Evolutionary conservation across 2,888 invertebrate species (phyloP).

Genomic region (Cerceris rybyensis): DNA sequence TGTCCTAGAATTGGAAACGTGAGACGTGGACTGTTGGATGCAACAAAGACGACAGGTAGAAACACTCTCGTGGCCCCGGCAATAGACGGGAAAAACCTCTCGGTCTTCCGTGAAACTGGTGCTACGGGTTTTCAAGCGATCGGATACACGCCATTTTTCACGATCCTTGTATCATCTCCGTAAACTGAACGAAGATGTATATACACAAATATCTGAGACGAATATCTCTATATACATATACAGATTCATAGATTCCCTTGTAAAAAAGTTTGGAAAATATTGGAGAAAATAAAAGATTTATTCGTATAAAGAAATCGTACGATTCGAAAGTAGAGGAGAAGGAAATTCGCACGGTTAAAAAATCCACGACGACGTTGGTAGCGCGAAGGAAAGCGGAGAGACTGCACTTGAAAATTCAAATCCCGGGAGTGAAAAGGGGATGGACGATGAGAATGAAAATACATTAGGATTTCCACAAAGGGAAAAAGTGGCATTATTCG

Average conservation of each 20-base stretch:
- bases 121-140: constrained; percentile 31
- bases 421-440: constrained; percentile 31
- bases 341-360: constrained; percentile 5
- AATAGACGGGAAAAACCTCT: constrained; percentile 58
- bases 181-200: background rate
- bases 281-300: background rate
- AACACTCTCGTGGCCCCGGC: constrained; percentile 69
- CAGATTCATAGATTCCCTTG: background rate
- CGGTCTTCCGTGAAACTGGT: constrained; percentile 42
- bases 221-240: too few relatives aligned
- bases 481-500: constrained; percentile 74
- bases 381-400: constrained; percentile 17
- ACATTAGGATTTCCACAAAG: constrained; percentile 77
- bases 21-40: constrained; percentile 69
- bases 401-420: constrained; percentile 55
- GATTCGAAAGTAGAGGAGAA: background rate
- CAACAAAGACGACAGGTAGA: constrained; percentile 79
- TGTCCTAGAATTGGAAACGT: constrained; percentile 74
- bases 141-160: constrained; percentile 31
- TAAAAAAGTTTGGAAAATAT: background rate
- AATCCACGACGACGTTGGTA: constrained; percentile 1
- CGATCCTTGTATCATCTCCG: background rate
- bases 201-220: too few relatives aligned
- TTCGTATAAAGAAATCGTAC: background rate
- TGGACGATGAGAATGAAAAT: constrained; percentile 62